phyloP scores from a whole-genome alignment of 2,888 invertebrate genomes.

The Aphodius sticticus region DNA sequence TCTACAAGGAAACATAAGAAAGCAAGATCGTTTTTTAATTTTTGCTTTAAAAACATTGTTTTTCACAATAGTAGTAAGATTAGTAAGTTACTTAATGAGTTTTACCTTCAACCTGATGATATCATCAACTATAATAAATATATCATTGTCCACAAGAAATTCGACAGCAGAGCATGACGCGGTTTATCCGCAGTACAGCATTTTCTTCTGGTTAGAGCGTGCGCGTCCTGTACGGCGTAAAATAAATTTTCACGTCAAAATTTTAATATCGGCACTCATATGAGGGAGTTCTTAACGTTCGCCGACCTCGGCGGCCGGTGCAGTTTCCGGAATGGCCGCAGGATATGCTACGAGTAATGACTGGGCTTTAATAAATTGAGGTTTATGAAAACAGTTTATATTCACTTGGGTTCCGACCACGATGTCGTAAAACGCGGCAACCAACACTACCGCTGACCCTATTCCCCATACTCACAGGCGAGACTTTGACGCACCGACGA shows the following conservation, averaged over 20 bases:
- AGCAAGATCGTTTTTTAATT: too few relatives aligned
- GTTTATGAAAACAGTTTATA: conserved; percentile 26
- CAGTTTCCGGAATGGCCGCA: conserved; percentile 17
- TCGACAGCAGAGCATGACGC: background rate
- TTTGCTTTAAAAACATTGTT: too few relatives aligned
- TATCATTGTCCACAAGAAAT: background rate
- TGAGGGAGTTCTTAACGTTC: conserved; percentile 19
- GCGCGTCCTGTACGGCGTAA: conserved; percentile 9
- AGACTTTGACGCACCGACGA: too few relatives aligned
- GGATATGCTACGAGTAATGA: conserved; percentile 24
- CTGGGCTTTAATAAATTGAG: conserved; percentile 23
- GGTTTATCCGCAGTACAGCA: background rate
- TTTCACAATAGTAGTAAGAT: too few relatives aligned
- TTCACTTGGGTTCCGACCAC: conserved; percentile 7
- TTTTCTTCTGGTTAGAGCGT: background rate
- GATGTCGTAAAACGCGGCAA: background rate
- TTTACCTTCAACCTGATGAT: background rate
- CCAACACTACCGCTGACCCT: background rate
- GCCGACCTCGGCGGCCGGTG: background rate
- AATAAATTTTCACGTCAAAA: conserved; percentile 23
- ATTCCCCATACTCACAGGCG: background rate
- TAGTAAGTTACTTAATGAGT: background rate
- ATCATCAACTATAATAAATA: background rate
- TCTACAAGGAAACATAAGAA: too few relatives aligned
- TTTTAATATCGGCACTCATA: conserved; percentile 17